phyloP scores from a whole-genome alignment of 2,797 vertebrate genomes.

The Columba guinea region DNA sequence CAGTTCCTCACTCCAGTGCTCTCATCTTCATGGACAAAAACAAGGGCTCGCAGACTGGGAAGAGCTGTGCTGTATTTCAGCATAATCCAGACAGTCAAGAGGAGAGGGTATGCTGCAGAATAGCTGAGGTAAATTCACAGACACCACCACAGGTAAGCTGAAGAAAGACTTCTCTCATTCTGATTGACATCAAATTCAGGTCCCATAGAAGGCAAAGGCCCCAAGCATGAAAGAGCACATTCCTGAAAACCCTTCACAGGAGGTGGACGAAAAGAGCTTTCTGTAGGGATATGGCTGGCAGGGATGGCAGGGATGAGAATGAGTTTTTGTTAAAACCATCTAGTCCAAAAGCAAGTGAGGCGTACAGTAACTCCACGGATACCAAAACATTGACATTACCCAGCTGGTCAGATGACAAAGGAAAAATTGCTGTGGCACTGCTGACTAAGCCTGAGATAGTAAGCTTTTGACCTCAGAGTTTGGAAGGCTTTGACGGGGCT shows the following conservation, averaged over 20 bases:
- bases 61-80: not conserved
- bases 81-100: fast-evolving
- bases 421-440: not conserved
- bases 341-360: not conserved
- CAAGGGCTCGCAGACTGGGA: not conserved
- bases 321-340: not conserved
- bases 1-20: not conserved
- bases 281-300: not conserved
- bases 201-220: not conserved
- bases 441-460: not conserved
- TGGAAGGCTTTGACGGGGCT: not conserved
- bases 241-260: not conserved
- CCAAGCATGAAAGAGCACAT: fast-evolving
- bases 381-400: not conserved
- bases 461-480: not conserved
- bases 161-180: not conserved
- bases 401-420: not conserved
- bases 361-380: not conserved
- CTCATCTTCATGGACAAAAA: not conserved
- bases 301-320: not conserved
- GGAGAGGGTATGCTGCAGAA: not conserved
- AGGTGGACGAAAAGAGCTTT: not conserved
- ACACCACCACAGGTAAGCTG: not conserved
- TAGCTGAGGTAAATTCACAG: not conserved
- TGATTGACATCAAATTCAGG: not conserved